These are phyloP conservation scores for Aplocera efformata DNA, from an alignment of 2,888 invertebrate genomes.

Conservation along the genomic window DNA sequence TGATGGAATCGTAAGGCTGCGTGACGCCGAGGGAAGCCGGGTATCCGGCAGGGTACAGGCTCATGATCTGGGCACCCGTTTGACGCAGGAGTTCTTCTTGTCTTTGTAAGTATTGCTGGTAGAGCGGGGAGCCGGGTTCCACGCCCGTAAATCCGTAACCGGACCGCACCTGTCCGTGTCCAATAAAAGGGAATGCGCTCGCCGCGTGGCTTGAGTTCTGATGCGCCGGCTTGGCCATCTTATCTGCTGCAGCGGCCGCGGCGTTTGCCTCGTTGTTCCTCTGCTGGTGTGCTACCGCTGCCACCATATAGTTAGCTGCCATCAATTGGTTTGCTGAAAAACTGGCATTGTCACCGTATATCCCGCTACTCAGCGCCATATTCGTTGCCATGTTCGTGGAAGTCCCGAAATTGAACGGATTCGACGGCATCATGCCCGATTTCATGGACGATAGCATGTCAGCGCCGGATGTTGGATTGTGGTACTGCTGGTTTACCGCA, in stretches of 20 bases:
- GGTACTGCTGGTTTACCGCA: constrained; percentile 64
- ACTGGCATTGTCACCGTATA: constrained; percentile 83
- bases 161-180: constrained; percentile 79
- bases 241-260: constrained; percentile 42
- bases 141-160: constrained; percentile 82
- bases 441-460: constrained; percentile 66
- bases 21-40: constrained; percentile 82
- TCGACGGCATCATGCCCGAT: constrained; percentile 86
- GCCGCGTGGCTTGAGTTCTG: constrained; percentile 61
- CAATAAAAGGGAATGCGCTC: constrained; percentile 81
- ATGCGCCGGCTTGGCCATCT: constrained; percentile 70
- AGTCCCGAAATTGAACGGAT: constrained; percentile 92
- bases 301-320: constrained; percentile 75
- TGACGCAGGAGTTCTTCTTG: constrained; percentile 82
- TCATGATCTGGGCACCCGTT: constrained; percentile 82
- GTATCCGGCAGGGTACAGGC: constrained; percentile 84
- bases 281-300: constrained; percentile 70
- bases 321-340: constrained; percentile 85
- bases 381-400: constrained; percentile 82
- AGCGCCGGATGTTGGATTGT: constrained; percentile 82
- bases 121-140: constrained; percentile 83
- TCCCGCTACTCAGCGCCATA: constrained; percentile 75
- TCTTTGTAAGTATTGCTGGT: constrained; percentile 86
- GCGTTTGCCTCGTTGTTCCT: constrained; percentile 53
- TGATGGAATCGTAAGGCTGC: constrained; percentile 86